phyloP scores from a whole-genome alignment of 2,888 invertebrate species.

The Lithophane socia region DNA sequence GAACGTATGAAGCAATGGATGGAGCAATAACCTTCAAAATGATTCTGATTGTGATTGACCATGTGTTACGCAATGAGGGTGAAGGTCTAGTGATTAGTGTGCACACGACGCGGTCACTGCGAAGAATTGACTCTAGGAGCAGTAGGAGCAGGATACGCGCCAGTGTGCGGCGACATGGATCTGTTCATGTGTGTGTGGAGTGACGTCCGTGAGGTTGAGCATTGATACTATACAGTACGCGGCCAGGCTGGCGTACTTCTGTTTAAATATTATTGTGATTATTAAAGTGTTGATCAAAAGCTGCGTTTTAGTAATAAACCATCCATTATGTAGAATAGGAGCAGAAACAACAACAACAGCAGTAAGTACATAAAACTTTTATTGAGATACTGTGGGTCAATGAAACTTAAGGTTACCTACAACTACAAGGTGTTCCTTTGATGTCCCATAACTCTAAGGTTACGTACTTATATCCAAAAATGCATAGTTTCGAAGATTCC shows the following conservation, averaged over 20 bases:
- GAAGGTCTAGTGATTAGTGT: slow-evolving; percentile 10
- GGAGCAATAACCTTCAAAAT: no score
- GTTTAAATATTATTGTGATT: slow-evolving; percentile 66
- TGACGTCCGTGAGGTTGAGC: background rate
- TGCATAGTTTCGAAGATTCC: no score
- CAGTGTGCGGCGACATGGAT: background rate
- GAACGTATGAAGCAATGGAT: no score
- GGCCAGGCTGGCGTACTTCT: slow-evolving; percentile 43
- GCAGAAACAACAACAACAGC: slow-evolving; percentile 28
- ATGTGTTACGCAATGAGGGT: no score
- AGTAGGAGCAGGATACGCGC: background rate
- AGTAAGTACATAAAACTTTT: slow-evolving; percentile 27
- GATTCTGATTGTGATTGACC: no score
- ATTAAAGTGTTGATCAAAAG: slow-evolving; percentile 77
- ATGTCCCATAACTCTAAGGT: no score
- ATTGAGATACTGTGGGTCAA: slow-evolving; percentile 6
- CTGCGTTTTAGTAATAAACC: slow-evolving; percentile 47
- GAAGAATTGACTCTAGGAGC: slow-evolving; percentile 1
- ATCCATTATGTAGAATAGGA: background rate
- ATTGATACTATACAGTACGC: slow-evolving; percentile 13
- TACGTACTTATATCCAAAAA: no score
- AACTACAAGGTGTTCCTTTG: no score
- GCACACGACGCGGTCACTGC: slow-evolving; percentile 4
- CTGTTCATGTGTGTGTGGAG: background rate
- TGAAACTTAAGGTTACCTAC: no score